Evolutionary conservation across 2,888 invertebrate species (phyloP).

Genomic region (Aphidius colemani): DNA sequence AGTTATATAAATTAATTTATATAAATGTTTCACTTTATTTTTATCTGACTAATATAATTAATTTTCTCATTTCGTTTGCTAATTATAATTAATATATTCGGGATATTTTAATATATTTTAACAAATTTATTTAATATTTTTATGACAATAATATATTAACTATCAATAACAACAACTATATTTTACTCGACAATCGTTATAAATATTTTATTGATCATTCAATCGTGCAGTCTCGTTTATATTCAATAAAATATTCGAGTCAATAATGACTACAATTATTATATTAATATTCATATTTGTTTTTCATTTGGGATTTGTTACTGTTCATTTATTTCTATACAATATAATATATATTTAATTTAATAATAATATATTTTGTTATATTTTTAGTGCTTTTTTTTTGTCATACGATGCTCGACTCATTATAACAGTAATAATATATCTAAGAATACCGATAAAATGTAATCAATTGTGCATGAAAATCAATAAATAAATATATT

Average conservation of each 20-base stretch:
- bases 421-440: conserved; percentile 6
- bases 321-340: conserved; percentile 26
- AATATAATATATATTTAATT: conserved; percentile 27
- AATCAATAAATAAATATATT: conserved; percentile 22
- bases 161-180: no score
- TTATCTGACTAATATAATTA: no score
- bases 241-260: conserved; percentile 30
- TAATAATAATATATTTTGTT: conserved; percentile 15
- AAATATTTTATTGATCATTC: conserved; percentile 9
- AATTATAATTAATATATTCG: not conserved
- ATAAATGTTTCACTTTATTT: no score
- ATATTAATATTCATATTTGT: not conserved
- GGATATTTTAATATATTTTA: not conserved
- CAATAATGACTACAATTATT: conserved; percentile 15
- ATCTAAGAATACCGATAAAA: conserved; percentile 2
- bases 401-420: conserved; percentile 1
- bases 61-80: no score
- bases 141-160: conserved; percentile 29
- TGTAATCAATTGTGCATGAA: conserved; percentile 12
- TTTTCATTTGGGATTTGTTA: not conserved
- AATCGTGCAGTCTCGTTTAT: conserved; percentile 23
- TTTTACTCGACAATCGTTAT: conserved; percentile 26
- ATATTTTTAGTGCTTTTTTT: conserved; percentile 13
- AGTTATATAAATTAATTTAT: no score
- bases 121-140: conserved; percentile 16